A percentile compares a stretch with the other conserved stretches of the same genome.
Evolutionary conservation across 1,140 invertebrate species (phyloP).

Genomic region (Dinothrombium tinctorium): DNA sequence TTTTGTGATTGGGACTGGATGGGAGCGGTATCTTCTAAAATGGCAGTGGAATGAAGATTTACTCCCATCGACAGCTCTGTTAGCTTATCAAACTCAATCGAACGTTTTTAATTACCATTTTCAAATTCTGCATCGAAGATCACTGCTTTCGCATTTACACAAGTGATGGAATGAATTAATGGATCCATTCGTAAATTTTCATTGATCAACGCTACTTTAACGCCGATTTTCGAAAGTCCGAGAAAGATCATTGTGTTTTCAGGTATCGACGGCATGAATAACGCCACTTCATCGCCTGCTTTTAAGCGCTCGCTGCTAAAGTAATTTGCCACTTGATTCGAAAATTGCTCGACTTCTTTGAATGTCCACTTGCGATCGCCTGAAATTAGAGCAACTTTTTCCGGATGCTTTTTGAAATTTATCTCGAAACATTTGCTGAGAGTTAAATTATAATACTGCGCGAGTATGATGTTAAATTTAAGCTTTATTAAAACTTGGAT

Average conservation of each 20-base stretch:
- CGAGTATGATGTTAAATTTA: too few relatives aligned
- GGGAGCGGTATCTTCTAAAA: too few relatives aligned
- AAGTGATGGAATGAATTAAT: constrained; percentile 18
- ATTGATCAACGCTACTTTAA: constrained; percentile 21
- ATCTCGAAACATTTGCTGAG: constrained; percentile 46
- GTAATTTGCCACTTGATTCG: constrained; percentile 48
- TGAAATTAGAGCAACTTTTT: constrained; percentile 50
- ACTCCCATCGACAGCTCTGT: neutral
- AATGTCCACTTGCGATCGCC: constrained; percentile 60
- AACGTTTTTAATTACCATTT: constrained; percentile 17
- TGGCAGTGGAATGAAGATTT: neutral
- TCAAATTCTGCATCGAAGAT: constrained; percentile 15
- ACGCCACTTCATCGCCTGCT: constrained; percentile 49
- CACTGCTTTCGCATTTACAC: constrained; percentile 17
- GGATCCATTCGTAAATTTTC: constrained; percentile 17
- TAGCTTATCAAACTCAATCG: neutral
- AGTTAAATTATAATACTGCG: constrained; percentile 34
- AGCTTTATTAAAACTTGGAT: too few relatives aligned
- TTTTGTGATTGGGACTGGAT: neutral
- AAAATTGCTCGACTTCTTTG: constrained; percentile 38
- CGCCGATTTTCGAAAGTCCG: constrained; percentile 31
- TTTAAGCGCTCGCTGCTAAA: constrained; percentile 40
- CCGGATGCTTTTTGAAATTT: constrained; percentile 41
- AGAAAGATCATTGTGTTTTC: constrained; percentile 72
- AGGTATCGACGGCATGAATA: constrained; percentile 57